Conservation (phyloP, 2,797 vertebrate species). For the Lutra lutra region DNA sequence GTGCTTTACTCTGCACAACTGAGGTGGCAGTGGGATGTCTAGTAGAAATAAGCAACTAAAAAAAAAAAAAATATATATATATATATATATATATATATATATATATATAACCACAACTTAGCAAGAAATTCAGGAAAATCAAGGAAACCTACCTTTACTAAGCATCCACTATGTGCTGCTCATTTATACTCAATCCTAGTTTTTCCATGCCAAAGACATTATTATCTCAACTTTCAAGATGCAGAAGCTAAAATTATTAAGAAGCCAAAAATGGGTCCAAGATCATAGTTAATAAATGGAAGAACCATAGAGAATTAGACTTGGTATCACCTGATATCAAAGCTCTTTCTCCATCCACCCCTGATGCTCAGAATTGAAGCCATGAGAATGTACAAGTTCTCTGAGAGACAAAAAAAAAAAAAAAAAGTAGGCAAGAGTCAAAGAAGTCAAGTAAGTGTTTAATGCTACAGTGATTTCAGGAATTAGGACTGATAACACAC, state of each 20-base stretch:
- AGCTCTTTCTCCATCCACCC: neutral
- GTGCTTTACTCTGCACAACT: neutral
- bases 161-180: neutral
- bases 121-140: neutral
- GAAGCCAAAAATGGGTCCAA: neutral
- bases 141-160: neutral
- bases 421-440: neutral
- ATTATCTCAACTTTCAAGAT: neutral
- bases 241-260: neutral
- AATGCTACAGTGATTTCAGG: constrained; percentile 55
- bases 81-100: no score
- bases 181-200: neutral
- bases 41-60: constrained; percentile 28
- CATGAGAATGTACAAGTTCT: neutral
- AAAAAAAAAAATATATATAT: neutral
- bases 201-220: neutral
- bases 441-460: constrained; percentile 58
- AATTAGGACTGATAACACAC: constrained; percentile 57
- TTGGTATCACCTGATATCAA: neutral
- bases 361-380: constrained; percentile 17
- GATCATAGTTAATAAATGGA: neutral
- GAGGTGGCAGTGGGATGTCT: neutral
- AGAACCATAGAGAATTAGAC: neutral
- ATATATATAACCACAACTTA: neutral
- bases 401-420: neutral